phyloP scores from a whole-genome alignment of 2,888 invertebrate genomes.

The Acanthopleura granulata region DNA sequence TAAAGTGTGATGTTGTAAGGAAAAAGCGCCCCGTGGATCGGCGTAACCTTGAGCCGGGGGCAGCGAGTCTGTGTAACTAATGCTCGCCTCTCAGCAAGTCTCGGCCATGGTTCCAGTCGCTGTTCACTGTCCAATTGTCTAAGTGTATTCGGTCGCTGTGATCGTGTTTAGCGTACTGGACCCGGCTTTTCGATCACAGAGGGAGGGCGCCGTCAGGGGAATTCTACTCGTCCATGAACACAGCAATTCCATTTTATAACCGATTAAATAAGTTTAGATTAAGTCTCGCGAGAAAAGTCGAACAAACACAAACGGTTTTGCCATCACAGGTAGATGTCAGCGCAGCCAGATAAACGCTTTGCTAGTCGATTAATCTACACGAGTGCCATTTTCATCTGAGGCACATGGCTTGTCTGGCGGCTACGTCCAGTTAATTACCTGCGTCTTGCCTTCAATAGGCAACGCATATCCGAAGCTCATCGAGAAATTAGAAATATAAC shows the following conservation, averaged over 20 bases:
- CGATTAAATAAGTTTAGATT: neutral
- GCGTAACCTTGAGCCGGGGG: neutral
- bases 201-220: neutral
- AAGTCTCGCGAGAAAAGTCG: too few relatives aligned
- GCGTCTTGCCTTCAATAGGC: too few relatives aligned
- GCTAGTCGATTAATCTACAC: too few relatives aligned
- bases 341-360: too few relatives aligned
- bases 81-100: neutral
- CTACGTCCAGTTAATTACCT: too few relatives aligned
- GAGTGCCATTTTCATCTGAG: too few relatives aligned
- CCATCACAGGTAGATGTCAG: too few relatives aligned
- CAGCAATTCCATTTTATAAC: neutral
- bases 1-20: neutral
- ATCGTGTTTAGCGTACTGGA: neutral
- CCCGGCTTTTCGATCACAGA: neutral
- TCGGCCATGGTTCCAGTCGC: neutral
- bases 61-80: neutral
- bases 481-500: too few relatives aligned
- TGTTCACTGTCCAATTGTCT: neutral
- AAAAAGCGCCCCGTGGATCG: neutral
- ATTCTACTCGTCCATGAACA: neutral
- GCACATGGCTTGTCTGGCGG: too few relatives aligned
- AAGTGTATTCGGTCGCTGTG: neutral
- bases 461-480: too few relatives aligned
- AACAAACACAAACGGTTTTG: too few relatives aligned